Percentiles rank a stretch among this genome's conserved stretches.
These are phyloP conservation scores for Ooceraea biroi DNA, from an alignment of 1,140 invertebrate genomes.

Conservation along the genomic window DNA sequence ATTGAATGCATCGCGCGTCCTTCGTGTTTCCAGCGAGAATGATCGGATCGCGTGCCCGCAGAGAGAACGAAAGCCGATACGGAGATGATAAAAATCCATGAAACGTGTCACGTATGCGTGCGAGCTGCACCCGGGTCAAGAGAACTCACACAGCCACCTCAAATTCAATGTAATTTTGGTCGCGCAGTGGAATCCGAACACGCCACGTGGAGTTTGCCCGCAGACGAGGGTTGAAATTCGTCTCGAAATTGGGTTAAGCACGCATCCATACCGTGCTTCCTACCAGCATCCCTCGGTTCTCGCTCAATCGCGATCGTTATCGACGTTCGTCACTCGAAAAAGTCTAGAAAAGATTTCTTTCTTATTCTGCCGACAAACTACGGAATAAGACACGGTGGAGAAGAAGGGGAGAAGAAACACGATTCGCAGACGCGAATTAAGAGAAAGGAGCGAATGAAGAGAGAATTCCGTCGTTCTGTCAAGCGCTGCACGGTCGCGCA, in stretches of 20 bases:
- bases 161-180: slow-evolving; percentile 63
- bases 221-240: slow-evolving; percentile 44
- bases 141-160: slow-evolving; percentile 57
- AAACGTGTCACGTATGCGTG: not conserved
- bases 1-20: too few species aligned
- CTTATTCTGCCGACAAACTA: not conserved
- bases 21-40: too few species aligned
- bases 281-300: not conserved
- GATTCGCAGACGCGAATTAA: not conserved
- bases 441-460: not conserved
- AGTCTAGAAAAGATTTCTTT: not conserved
- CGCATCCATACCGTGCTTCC: slow-evolving; percentile 5
- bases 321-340: not conserved
- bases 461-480: not conserved
- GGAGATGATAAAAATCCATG: too few species aligned
- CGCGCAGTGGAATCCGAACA: slow-evolving; percentile 55
- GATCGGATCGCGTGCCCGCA: too few species aligned
- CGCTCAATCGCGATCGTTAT: slow-evolving; percentile 46
- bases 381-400: not conserved
- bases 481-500: slow-evolving; percentile 37
- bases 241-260: slow-evolving; percentile 66
- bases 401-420: not conserved
- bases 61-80: too few species aligned
- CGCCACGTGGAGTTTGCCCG: slow-evolving; percentile 33
- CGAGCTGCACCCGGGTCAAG: slow-evolving; percentile 26